These are phyloP conservation scores for Ginglymostoma cirratum DNA, from an alignment of 2,113 vertebrate species.

Conservation along the genomic window DNA sequence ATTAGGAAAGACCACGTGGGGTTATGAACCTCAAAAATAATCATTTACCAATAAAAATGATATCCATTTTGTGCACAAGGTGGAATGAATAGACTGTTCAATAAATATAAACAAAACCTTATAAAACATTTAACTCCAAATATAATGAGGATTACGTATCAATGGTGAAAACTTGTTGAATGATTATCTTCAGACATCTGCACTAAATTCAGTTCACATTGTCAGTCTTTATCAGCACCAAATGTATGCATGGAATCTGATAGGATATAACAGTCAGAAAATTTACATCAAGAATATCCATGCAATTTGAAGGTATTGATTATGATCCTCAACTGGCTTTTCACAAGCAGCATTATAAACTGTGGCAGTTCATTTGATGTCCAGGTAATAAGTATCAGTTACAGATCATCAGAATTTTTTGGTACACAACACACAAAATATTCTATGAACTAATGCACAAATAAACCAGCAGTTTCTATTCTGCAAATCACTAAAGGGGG, in stretches of 20 bases:
- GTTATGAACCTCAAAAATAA: not conserved
- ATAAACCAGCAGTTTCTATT: not conserved
- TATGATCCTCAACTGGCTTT: not conserved
- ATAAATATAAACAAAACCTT: not conserved
- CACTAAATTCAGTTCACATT: not conserved
- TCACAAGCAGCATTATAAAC: not conserved
- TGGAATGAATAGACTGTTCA: no score
- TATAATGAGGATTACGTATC: not conserved
- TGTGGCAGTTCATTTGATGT: not conserved
- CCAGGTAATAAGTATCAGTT: not conserved
- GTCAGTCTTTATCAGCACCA: not conserved
- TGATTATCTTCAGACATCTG: not conserved
- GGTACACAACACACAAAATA: not conserved
- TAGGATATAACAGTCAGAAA: not conserved
- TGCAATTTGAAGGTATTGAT: not conserved
- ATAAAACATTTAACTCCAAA: conserved; percentile 20
- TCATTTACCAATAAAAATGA: not conserved
- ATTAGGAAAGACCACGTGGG: not conserved
- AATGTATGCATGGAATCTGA: not conserved
- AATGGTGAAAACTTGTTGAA: not conserved
- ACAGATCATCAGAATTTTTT: not conserved
- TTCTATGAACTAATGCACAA: not conserved
- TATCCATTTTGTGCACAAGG: not conserved
- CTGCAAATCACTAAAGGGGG: not conserved
- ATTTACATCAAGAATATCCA: not conserved